A percentile compares a stretch with the other conserved stretches of the same genome.
phyloP scores from a whole-genome alignment of 2,113 vertebrate genomes.

The Columba janthina region DNA sequence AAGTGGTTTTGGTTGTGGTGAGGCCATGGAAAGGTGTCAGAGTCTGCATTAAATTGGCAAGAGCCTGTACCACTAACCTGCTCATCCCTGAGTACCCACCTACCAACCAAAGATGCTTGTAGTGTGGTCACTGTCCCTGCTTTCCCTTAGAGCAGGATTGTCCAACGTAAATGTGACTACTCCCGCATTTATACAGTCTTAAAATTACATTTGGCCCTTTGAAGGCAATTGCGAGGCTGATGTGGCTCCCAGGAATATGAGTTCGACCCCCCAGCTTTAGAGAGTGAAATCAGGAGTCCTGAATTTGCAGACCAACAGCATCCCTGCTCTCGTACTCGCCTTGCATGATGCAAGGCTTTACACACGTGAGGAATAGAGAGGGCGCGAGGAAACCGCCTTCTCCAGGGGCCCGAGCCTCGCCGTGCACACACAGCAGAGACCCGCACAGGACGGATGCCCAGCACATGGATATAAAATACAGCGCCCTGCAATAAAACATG shows the following conservation, averaged over 20 bases:
- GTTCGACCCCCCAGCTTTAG: no score
- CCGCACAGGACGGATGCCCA: neutral
- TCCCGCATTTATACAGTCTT: no score
- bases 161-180: no score
- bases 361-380: neutral
- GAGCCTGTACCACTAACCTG: neutral
- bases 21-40: neutral
- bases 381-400: neutral
- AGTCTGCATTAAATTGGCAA: neutral
- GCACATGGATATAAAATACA: neutral
- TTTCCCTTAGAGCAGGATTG: neutral
- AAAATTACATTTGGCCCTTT: no score
- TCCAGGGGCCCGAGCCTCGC: neutral
- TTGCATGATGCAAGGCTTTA: neutral
- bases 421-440: neutral
- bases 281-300: neutral
- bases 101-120: neutral
- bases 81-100: neutral
- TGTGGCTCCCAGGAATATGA: no score
- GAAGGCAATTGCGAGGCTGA: no score
- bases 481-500: conserved; percentile 48
- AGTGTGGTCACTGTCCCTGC: neutral
- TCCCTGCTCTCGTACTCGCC: neutral
- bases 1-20: neutral
- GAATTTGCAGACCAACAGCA: neutral